A percentile compares a stretch with the other conserved stretches of the same genome.
These are phyloP conservation scores for Gallinago solitaria DNA, from an alignment of 2,797 vertebrate species.

Conservation along the genomic window DNA sequence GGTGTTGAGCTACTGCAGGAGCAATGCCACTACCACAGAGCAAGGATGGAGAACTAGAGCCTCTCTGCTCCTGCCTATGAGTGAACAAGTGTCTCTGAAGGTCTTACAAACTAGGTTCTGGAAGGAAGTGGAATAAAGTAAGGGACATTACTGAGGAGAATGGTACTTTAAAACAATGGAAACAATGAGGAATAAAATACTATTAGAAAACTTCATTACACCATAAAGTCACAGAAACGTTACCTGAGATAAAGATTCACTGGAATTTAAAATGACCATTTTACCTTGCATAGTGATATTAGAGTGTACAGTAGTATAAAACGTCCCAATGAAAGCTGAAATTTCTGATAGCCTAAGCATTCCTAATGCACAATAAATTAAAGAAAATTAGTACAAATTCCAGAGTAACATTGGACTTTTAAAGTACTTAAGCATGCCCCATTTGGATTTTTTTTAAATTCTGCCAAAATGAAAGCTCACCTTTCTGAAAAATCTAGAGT, in stretches of 20 bases:
- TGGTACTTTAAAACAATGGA: background rate
- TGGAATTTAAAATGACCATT: background rate
- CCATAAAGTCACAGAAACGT: background rate
- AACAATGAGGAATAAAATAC: background rate
- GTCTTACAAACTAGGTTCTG: background rate
- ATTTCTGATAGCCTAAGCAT: background rate
- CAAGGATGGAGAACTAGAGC: background rate
- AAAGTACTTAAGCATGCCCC: background rate
- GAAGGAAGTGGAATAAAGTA: background rate
- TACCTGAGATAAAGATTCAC: background rate
- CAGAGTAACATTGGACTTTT: background rate
- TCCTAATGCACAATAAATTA: background rate
- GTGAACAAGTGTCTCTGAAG: background rate
- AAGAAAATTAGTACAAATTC: background rate
- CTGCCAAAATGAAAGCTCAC: background rate
- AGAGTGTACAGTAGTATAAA: background rate
- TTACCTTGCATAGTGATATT: background rate
- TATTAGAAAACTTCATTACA: background rate
- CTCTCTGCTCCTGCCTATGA: background rate
- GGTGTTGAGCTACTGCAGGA: background rate
- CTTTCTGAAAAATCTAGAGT: background rate
- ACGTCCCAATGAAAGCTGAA: background rate
- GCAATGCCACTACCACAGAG: background rate
- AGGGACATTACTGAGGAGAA: background rate
- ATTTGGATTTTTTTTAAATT: background rate